Base-by-base conservation (phyloP, 1,140 invertebrate genomes). In the Papilio xuthus region DNA sequence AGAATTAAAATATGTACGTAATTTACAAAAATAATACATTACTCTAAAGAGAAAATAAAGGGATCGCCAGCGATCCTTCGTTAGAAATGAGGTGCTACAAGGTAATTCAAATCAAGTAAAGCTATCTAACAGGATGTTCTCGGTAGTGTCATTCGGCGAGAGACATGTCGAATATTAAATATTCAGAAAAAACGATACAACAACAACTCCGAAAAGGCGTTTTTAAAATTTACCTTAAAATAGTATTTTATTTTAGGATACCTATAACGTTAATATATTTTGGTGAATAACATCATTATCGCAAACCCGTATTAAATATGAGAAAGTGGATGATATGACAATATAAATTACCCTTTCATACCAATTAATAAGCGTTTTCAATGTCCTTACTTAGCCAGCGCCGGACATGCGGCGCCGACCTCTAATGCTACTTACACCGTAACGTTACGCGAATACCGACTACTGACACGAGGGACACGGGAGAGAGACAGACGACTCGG, bases 351-450 rank as follows among this genome's bases (percentile, higher is more conserved):
- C 92, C 92, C 92, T 94, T 94, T 94, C 92, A 94, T 94, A 94
- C 92, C 92, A 93, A 94, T 94, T 94, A 94, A 94, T 94, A 94
- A 94, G 92, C 92, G 92, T 94, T 94, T 93, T 94, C 92, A 94
- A 94, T 94, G 91, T 93, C 89, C 92, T 94, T 93, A 94, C 81
- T 86, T 89, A 91, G 87, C 88, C 91, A 28, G 90, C 86, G 79
- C 89, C 89, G 88, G 83, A 88, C 85, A 86, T 80, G 83, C 89
- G 90, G 87, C 81, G 81, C 81, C 90, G 90, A 86, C 89, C 80
- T 85, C 91, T 93, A 92, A 87, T 87, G 87, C 92, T 92, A 94
- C 88, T 91, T 93, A 93, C 84, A 92, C 89, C 84, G 91, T 89
- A 91, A 90, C 82, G 81, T 91, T 91, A 90, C 86, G 91, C 84